Conservation (phyloP, 1,140 invertebrate genomes). For the Atta texana region DNA sequence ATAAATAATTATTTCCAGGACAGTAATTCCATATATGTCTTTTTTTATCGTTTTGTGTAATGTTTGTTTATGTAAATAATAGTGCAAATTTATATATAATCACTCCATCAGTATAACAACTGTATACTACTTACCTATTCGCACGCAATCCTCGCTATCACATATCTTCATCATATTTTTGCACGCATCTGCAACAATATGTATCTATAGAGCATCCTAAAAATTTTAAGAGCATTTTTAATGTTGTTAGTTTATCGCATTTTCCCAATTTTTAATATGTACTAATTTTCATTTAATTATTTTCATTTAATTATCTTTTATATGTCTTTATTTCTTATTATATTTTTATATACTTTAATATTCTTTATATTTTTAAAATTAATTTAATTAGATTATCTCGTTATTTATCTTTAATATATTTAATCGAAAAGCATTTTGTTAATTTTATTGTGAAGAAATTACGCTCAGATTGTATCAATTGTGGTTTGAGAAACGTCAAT, state of each 20-base stretch:
- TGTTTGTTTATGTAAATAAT: background rate
- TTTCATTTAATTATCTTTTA: no score
- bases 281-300: no score
- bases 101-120: background rate
- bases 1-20: background rate
- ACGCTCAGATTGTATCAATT: background rate
- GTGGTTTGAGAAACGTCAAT: background rate
- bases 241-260: background rate
- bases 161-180: constrained; percentile 72
- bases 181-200: constrained; percentile 67
- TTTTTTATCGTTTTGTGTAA: background rate
- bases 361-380: background rate
- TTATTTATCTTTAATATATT: background rate
- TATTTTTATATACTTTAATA: background rate
- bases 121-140: constrained; percentile 78
- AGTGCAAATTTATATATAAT: constrained; percentile 3
- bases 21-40: background rate
- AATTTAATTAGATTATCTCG: background rate
- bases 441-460: background rate
- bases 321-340: background rate
- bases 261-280: background rate
- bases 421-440: background rate
- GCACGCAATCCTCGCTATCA: constrained; percentile 82
- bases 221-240: background rate
- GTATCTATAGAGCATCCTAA: background rate